Evolutionary conservation across 1,140 invertebrate genomes (phyloP).

Genomic region (Triops longicaudatus): DNA sequence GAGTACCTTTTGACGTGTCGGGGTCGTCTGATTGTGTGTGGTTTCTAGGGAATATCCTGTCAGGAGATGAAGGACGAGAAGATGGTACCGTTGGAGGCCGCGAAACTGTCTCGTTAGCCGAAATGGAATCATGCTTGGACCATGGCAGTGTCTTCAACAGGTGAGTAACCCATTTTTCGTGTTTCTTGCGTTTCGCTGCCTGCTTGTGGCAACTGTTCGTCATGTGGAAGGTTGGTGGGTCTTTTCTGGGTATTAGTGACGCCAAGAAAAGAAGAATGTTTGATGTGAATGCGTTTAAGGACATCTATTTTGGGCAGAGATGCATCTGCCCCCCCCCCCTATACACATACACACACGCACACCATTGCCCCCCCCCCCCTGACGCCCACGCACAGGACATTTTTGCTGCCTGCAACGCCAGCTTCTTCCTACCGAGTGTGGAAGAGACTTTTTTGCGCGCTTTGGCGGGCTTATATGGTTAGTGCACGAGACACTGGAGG

Average conservation of each 20-base stretch:
- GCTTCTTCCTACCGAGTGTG: background rate
- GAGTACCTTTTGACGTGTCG: no score
- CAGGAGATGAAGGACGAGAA: slow-evolving; percentile 22
- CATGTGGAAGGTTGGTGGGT: background rate
- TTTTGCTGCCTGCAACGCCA: background rate
- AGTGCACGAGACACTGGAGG: background rate
- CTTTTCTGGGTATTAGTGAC: background rate
- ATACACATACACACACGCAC: background rate
- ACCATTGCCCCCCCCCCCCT: background rate
- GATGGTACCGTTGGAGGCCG: slow-evolving; percentile 18
- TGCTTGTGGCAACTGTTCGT: background rate
- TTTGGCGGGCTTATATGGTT: background rate
- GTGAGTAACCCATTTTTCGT: slow-evolving; percentile 32
- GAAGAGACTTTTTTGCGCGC: background rate
- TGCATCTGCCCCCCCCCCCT: background rate
- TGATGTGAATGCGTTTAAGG: background rate
- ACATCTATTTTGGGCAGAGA: slow-evolving; percentile 2
- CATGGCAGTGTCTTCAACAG: slow-evolving; percentile 36
- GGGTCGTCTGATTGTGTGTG: background rate
- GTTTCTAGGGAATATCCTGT: background rate
- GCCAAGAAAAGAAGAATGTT: background rate
- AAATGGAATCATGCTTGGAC: slow-evolving; percentile 28
- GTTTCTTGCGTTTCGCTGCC: background rate
- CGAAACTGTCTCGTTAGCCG: slow-evolving; percentile 24
- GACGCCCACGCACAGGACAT: background rate